Evolutionary conservation across 1,140 invertebrate genomes (phyloP), one percentile per base, ranked within the genome.

Genomic region (Paralvinella palmiformis): DNA sequence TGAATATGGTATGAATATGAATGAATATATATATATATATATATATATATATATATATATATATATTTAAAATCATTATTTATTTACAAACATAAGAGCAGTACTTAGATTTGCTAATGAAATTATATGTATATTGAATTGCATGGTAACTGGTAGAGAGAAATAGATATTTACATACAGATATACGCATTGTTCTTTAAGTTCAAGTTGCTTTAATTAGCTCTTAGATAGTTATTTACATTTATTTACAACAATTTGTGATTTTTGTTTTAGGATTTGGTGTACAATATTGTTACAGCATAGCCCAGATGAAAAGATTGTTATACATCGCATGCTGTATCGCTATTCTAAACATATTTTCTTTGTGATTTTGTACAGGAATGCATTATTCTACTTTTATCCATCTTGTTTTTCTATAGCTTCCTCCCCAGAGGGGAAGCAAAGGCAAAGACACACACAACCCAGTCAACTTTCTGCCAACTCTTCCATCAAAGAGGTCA

Each of bases 381-480:
- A n/a, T 24, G 15, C 6, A 17, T 48, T 7, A 22, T 0, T 48
- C 45, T 48, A 22, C 27, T 48, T 17, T 15, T 27, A 10, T 2
- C 31, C 31, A 22, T 52, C 24, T 22, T 10, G 24, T 7, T 3
- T 52, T 52, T 22, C n/a, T n/a, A 52, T 22, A 27, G 48, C 20
- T 27, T 29, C n/a, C n/a, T 22, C 7, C 24, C 24, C 48, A 52
- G 48, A 52, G 31, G 31, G 69, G 70, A 10, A 77, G 73, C 62
- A 80, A 75, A 66, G 76, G 77, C 10, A 81, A 79, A 58, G 72
- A 71, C 2, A 78, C 76, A 48, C 69, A 72, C 68, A 77, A 81
- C 62, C 77, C 78, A 2, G 75, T 77, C 2, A 61, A 70, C 33
- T 79, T 79, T 69, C 69, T 81, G n/a, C 79, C 79, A 5, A 73